These are phyloP conservation scores for Pelusios castaneus DNA, from an alignment of 2,113 vertebrate species.

Conservation along the genomic window DNA sequence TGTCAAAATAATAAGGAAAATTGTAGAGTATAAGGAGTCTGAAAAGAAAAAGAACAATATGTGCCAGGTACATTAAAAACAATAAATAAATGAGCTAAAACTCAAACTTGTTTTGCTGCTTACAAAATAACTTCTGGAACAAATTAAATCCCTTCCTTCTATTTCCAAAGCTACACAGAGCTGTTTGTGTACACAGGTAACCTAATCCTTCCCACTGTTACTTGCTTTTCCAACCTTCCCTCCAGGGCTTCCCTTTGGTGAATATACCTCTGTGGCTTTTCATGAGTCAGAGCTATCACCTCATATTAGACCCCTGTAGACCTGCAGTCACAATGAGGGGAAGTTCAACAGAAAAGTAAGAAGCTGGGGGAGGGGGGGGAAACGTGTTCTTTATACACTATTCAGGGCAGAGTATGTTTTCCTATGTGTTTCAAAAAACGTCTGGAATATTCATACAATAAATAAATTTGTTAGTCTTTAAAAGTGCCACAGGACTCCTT, in stretches of 20 bases:
- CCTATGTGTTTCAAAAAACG: neutral
- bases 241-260: neutral
- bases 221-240: neutral
- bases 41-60: neutral
- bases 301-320: neutral
- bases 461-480: no score
- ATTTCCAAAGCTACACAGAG: neutral
- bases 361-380: neutral
- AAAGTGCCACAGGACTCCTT: no score
- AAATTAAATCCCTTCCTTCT: neutral
- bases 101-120: neutral
- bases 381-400: neutral
- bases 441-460: neutral
- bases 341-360: neutral
- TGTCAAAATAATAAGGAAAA: neutral
- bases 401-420: neutral
- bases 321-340: neutral
- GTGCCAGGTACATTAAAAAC: neutral
- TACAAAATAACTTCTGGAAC: neutral
- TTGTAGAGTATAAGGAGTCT: neutral
- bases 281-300: neutral
- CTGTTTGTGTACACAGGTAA: neutral
- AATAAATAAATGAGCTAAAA: neutral
- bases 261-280: neutral
- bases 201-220: neutral